Evolutionary conservation across 2,888 invertebrate species (phyloP).

Genomic region (Amblyteles armatorius): DNA sequence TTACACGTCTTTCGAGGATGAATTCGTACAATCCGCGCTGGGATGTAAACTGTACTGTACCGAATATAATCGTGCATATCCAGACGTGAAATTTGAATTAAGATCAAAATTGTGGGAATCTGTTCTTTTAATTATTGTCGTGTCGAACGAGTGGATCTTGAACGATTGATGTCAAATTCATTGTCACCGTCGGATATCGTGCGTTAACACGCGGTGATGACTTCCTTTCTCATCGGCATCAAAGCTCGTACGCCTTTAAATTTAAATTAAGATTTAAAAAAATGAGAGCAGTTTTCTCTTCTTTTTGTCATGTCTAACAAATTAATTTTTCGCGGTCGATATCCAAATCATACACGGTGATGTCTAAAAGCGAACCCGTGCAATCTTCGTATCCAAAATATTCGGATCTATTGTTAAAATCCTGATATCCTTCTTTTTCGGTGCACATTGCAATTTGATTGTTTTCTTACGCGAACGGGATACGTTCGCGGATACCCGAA

Average conservation of each 20-base stretch:
- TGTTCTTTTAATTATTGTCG: too few species aligned
- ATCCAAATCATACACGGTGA: too few species aligned
- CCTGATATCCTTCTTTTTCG: background rate
- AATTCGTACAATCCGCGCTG: background rate
- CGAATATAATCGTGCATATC: slow-evolving; percentile 4
- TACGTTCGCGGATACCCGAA: background rate
- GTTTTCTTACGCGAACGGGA: background rate
- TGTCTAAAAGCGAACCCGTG: background rate
- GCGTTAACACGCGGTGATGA: background rate
- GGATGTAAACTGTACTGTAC: background rate
- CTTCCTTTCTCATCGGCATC: slow-evolving; percentile 6
- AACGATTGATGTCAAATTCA: too few species aligned
- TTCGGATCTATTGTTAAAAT: background rate
- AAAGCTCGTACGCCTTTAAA: background rate
- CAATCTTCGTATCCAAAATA: background rate
- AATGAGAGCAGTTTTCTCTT: too few species aligned
- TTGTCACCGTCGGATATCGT: too few species aligned
- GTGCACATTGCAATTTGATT: background rate
- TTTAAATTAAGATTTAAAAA: too few species aligned
- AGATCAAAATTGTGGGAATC: too few species aligned
- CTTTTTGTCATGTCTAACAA: too few species aligned
- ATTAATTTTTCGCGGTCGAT: too few species aligned
- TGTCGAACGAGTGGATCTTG: too few species aligned
- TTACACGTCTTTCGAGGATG: background rate
- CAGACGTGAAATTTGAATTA: background rate